Evolutionary conservation across 2,797 vertebrate species (phyloP).

Genomic region (Paguma larvata): DNA sequence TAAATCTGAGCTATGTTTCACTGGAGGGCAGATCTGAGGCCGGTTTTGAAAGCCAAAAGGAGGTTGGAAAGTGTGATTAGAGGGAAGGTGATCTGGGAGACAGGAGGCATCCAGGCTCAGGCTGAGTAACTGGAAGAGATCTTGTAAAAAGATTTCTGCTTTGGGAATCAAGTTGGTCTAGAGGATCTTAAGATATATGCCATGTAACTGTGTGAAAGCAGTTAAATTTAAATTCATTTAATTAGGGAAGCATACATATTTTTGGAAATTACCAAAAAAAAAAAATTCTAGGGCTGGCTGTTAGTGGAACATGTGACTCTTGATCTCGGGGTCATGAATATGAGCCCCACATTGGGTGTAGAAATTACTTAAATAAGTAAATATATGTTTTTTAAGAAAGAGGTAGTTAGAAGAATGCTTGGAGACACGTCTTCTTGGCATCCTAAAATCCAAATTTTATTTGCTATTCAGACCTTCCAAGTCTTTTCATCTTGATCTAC

Average conservation of each 20-base stretch:
- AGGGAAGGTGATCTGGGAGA: neutral
- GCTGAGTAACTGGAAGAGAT: neutral
- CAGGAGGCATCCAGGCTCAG: neutral
- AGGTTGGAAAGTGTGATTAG: neutral
- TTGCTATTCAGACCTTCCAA: neutral
- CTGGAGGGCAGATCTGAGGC: neutral
- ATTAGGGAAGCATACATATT: neutral
- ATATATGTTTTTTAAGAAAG: neutral
- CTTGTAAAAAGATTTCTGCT: neutral
- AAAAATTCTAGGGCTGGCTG: neutral
- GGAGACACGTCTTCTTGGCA: neutral
- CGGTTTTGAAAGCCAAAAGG: neutral
- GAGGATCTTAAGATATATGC: neutral
- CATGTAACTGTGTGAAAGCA: neutral
- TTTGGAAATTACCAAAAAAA: neutral
- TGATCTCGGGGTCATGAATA: neutral
- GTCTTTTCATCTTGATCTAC: neutral
- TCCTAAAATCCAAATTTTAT: neutral
- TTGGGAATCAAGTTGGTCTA: neutral
- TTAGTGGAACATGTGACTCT: neutral
- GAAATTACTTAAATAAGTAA: neutral
- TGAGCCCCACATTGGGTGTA: neutral
- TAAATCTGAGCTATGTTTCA: neutral
- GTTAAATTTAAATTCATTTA: neutral
- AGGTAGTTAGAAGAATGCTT: neutral